These are phyloP conservation scores for Baccha elongata DNA, from an alignment of 2,888 invertebrate species.

Conservation along the genomic window DNA sequence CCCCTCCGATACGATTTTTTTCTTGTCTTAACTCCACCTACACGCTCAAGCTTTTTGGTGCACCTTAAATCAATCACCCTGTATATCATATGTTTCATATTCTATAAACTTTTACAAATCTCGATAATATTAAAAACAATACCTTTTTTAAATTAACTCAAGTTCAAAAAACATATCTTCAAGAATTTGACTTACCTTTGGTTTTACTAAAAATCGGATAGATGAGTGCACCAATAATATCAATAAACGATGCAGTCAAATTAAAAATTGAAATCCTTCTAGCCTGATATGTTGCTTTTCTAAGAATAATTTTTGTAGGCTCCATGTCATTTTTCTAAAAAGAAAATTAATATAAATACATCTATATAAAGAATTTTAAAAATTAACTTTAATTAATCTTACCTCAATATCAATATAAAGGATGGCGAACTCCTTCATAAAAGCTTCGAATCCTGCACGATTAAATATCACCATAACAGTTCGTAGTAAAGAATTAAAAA, in stretches of 20 bases:
- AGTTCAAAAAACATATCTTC: no score
- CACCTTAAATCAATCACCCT: no score
- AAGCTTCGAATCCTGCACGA: constrained; percentile 77
- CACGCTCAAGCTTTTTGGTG: no score
- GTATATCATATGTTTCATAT: no score
- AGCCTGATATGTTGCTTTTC: constrained; percentile 74
- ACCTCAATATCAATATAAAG: constrained; percentile 77
- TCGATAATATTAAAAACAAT: no score
- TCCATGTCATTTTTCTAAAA: constrained; percentile 73
- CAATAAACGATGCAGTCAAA: constrained; percentile 76
- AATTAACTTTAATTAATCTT: constrained; percentile 31
- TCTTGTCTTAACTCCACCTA: no score
- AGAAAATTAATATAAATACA: neutral
- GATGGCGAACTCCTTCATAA: constrained; percentile 75
- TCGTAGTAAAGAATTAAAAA: constrained; percentile 78
- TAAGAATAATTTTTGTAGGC: constrained; percentile 72
- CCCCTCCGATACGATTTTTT: no score
- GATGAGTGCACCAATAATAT: constrained; percentile 76
- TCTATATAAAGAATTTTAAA: no score
- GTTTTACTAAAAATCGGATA: constrained; percentile 76
- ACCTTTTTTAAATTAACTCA: no score
- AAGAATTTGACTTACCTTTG: constrained; percentile 29
- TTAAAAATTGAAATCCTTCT: constrained; percentile 78
- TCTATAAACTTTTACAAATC: no score
- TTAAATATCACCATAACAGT: constrained; percentile 77